A percentile compares a stretch with the other conserved stretches of the same genome.
Evolutionary conservation across 2,113 vertebrate species (phyloP).

Genomic region (Saiga tatarica): DNA sequence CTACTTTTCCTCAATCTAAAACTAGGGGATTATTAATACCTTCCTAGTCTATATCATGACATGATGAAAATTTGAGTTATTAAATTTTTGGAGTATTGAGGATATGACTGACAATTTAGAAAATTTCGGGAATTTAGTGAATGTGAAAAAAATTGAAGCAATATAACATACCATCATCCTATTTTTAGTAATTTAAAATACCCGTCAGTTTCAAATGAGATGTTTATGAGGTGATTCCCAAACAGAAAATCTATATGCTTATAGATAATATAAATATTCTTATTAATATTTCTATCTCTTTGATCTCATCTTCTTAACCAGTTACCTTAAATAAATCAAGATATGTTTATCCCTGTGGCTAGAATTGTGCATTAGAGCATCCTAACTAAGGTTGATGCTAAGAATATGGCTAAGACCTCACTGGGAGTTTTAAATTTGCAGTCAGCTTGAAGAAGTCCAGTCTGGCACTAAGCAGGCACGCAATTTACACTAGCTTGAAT

Average conservation of each 20-base stretch:
- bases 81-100: neutral
- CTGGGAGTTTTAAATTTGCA: neutral
- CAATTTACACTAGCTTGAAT: neutral
- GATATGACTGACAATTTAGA: neutral
- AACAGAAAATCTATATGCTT: neutral
- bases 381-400: neutral
- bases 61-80: neutral
- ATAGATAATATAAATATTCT: neutral
- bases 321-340: neutral
- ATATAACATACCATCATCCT: neutral
- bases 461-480: neutral
- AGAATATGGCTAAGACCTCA: neutral
- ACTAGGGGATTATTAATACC: neutral
- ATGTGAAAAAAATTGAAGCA: neutral
- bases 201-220: neutral
- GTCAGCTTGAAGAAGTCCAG: neutral
- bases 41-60: neutral
- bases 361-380: neutral
- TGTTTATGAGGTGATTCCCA: conserved; percentile 13
- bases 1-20: neutral
- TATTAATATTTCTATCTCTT: neutral
- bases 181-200: conserved; percentile 17
- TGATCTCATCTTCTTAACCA: conserved; percentile 4
- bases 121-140: neutral
- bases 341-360: neutral